Conservation (phyloP, 2,888 invertebrate species). For the Trachelus iudaicus region DNA sequence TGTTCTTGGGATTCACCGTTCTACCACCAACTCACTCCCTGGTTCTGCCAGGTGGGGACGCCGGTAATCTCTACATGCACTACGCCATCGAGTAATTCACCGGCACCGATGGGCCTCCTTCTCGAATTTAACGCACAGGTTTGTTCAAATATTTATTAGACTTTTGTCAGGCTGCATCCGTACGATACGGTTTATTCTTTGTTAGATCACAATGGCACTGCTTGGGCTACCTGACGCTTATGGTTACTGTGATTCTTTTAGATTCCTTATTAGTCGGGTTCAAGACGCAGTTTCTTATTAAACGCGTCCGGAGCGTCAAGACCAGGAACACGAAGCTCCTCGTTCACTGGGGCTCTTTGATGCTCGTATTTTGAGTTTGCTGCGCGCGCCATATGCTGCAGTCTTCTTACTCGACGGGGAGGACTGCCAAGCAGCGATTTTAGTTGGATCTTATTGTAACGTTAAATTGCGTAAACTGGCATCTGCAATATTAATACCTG, state of each 20-base stretch:
- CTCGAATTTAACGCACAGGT: conserved; percentile 59
- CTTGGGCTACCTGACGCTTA: no score
- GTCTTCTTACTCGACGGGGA: conserved; percentile 27
- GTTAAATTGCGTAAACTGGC: background rate
- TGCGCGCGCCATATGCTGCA: conserved; percentile 42
- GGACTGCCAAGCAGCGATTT: conserved; percentile 40
- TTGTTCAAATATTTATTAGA: conserved; percentile 8
- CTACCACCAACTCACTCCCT: conserved; percentile 85
- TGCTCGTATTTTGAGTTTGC: conserved; percentile 24
- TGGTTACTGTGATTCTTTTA: background rate
- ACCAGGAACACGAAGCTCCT: background rate
- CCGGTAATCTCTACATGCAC: conserved; percentile 74
- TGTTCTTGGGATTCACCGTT: conserved; percentile 94
- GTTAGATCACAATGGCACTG: no score
- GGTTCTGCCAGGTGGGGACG: conserved; percentile 76
- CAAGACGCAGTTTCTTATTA: background rate
- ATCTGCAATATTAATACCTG: background rate
- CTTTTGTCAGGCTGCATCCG: no score
- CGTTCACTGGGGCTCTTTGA: background rate
- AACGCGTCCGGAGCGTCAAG: background rate
- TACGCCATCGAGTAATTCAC: conserved; percentile 67
- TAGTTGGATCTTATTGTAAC: conserved; percentile 9
- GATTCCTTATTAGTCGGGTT: background rate
- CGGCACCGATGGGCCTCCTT: conserved; percentile 41
- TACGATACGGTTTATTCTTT: no score